Evolutionary conservation across 2,113 vertebrate genomes (phyloP), one percentile per base, ranked within the genome.

Genomic region (Polypterus senegalus): DNA sequence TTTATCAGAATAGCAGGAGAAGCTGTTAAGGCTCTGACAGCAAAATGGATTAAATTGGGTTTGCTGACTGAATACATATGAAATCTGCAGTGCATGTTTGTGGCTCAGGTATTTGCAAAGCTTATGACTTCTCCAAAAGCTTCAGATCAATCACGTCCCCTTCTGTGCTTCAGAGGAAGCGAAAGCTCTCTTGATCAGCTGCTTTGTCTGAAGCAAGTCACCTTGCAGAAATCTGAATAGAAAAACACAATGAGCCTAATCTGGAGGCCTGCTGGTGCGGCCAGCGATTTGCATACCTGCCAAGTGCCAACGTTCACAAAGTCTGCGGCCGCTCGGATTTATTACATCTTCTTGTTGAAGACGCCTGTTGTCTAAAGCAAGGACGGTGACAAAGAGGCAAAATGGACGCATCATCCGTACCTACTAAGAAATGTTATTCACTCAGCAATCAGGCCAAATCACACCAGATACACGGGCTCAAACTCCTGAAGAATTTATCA

Each of bases 151-250:
- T 78, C 79, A 71, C 27, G 49, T 56, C 66, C 66, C 66, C 58
- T 70, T 70, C 67, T 76, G 65, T 69, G 63, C 67, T 62, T 64
- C 67, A 62, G 27, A 55, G 60, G 45, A 52, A 47, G 59, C 72
- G 68, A 74, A 68, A 71, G 73, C 78, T 80, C 49, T 51, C 78
- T 77, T 78, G 79, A 82, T 83, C 81, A 81, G 78, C 77, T 81
- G 77, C 77, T 81, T 81, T 83, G 85, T 84, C 79, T 85, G 82
- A 79, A 84, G 79, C 79, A 81, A 86, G 86, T 88, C 86, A 86
- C 83, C 86, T 86, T 88, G 84, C 80, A 86, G 84, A 88, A 84
- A 86, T 80, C 85, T 88, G 86, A 88, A 88, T 86, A 86, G 79
- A 73, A 86, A 27, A 86, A 84, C 82, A 77, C 70, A 73, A 76